Evolutionary conservation across 2,888 invertebrate species (phyloP), one percentile per base, ranked within the genome.

Genomic region (Athetis lepigone): DNA sequence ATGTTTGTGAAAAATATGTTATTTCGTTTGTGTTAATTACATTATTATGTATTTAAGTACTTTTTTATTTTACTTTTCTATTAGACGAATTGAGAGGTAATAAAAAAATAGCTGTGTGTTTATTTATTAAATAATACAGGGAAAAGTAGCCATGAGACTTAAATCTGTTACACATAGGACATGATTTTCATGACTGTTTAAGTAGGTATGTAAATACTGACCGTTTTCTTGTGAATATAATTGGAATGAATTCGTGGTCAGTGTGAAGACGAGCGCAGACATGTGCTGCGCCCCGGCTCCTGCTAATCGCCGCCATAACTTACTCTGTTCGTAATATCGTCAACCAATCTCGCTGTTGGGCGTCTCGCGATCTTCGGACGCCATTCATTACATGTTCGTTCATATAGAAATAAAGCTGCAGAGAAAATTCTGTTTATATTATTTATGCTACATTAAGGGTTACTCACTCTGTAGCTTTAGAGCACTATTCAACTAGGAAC

Each of bases 341-440:
- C 70, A 25, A 62, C 50, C 45, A 29, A 43, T 63, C 70, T 70
- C 68, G 4, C 71, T 51, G 64, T 42, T 6, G 69, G 57, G 46
- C 49, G 36, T 23, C 54, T 29, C 33, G 27, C 46, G 19, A 51
- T 51, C 70, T 57, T 63, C 29, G 56, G 23, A 37, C 42, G 39
- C 69, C 56, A 70, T 56, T 51, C 36, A 36, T 70, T 40, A 52
- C 29, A 5, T 47, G 33, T 29, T 5, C 18, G 8, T 33, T 11
- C 13, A 18, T 4, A 16, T 29, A 29, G 0, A 29, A 29, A 11
- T 29, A 29, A 1, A 9, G 2, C 5, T 6, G 29, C 29, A n/a
- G n/a, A n/a, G n/a, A n/a, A n/a, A n/a, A n/a, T n/a, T n/a, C n/a
- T n/a, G n/a, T n/a, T n/a, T n/a, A n/a, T n/a, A n/a, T n/a, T n/a